Conservation (phyloP, 2,888 invertebrate genomes). For the Adineta ricciae region DNA sequence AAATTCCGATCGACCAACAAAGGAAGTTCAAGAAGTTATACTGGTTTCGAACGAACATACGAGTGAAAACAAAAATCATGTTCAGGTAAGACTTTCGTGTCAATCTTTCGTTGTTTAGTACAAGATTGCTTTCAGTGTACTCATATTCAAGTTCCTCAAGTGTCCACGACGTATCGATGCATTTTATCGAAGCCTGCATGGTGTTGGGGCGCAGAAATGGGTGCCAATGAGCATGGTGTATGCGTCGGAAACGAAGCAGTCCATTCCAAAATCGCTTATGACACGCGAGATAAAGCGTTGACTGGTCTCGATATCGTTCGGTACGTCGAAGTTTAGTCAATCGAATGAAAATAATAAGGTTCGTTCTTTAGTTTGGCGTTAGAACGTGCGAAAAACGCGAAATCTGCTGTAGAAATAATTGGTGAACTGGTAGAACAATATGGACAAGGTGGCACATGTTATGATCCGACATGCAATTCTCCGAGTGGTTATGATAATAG, state of each 20-base stretch:
- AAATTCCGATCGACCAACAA: slow-evolving; percentile 62
- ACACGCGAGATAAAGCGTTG: slow-evolving; percentile 58
- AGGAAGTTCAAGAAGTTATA: slow-evolving; percentile 61
- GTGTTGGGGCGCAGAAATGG: slow-evolving; percentile 79
- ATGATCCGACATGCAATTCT: neutral
- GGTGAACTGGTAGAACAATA: neutral
- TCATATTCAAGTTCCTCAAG: slow-evolving; percentile 60
- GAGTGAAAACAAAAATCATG: neutral
- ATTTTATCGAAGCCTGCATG: slow-evolving; percentile 69
- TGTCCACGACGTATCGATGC: slow-evolving; percentile 58
- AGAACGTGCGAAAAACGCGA: neutral
- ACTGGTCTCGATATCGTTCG: slow-evolving; percentile 69
- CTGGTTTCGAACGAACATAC: slow-evolving; percentile 46
- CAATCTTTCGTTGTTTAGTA: neutral
- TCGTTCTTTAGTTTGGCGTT: neutral
- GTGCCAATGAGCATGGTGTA: slow-evolving; percentile 69
- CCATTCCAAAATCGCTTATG: slow-evolving; percentile 59
- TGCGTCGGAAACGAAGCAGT: slow-evolving; percentile 66
- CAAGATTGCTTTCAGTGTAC: slow-evolving; percentile 57
- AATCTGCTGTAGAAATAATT: neutral
- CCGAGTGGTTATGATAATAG: neutral
- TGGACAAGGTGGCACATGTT: neutral
- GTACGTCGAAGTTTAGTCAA: slow-evolving; percentile 51
- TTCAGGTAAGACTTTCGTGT: neutral
- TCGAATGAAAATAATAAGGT: neutral